Base-by-base conservation (phyloP, 2,797 vertebrate species). In the Halcyon smyrnensis region DNA sequence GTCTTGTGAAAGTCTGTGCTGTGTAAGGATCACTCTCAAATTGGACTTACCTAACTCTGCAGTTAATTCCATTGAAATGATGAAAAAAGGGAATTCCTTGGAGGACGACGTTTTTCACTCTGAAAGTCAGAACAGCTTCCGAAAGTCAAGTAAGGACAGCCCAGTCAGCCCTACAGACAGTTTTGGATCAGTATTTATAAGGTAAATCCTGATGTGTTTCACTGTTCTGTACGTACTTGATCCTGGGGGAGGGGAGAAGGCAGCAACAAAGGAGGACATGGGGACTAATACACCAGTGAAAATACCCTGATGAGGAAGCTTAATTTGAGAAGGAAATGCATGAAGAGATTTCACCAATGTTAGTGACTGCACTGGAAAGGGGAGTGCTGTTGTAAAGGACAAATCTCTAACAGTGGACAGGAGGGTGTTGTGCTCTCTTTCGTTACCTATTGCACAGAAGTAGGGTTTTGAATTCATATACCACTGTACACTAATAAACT, bases 171-270 rank as follows among this genome's bases (percentile, higher is more conserved):
- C 95, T 41, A 75, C 93, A 1, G 97, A 97, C 43, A 98, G 95
- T 50, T 85, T 83, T 0, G 50, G 96, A 95, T 97, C 97, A 1
- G 94, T 97, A 74, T 97, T 98, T 92, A 23, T 97, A 85, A 98
- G 98, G 98, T 98, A 97, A 96, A 97, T 94, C 45, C 75, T 34
- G n/a, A 23, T 28, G 10, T 7, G 13, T 45, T 63, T 74, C 24
- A 20, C 13, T 62, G 6, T 37, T 95, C 50, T 65, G 4, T 30
- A 50, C 27, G 14, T 43, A 34, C 5, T 51, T 19, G 1, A 10
- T 60, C 30, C 28, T 0, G 3, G 20, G 39, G 36, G 36, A 9
- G 4, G 41, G 6, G 32, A 41, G 5, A 27, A 20, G 23, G 62
- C 45, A 90, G 28, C 32, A 76, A 74, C 5, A 43, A 0, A 11